These are phyloP conservation scores for Laothoe populi DNA, from an alignment of 2,888 invertebrate species.

Conservation along the genomic window DNA sequence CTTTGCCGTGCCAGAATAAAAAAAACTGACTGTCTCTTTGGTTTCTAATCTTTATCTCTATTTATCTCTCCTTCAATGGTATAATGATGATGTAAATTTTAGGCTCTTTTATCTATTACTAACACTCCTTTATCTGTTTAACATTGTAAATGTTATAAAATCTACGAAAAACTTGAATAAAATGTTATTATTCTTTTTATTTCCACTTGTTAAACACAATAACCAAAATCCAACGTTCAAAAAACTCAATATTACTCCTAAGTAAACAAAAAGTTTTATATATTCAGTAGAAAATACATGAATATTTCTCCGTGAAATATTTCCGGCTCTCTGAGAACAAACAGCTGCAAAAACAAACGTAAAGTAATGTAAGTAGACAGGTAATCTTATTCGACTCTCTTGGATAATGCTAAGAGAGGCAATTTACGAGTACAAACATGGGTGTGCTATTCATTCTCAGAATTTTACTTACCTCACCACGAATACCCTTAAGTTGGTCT, in stretches of 20 bases:
- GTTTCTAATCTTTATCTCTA: too few species aligned
- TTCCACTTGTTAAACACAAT: background rate
- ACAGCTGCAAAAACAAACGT: constrained; percentile 43
- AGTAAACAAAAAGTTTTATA: constrained; percentile 16
- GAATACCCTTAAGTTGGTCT: background rate
- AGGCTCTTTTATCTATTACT: too few species aligned
- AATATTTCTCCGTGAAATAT: constrained; percentile 20
- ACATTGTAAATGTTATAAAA: too few species aligned
- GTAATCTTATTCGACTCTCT: constrained; percentile 44
- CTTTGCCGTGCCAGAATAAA: too few species aligned
- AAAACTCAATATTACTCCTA: constrained; percentile 14
- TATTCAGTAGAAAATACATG: constrained; percentile 10
- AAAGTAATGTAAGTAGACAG: constrained; percentile 44
- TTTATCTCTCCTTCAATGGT: too few species aligned
- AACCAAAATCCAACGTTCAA: constrained; percentile 1
- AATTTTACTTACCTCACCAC: background rate
- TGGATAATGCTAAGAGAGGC: constrained; percentile 31
- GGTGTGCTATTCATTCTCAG: background rate
- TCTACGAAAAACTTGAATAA: background rate
- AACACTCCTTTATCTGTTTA: too few species aligned
- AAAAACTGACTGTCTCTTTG: too few species aligned
- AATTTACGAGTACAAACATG: background rate
- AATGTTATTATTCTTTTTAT: background rate
- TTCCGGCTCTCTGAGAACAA: constrained; percentile 33
- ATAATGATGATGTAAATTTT: too few species aligned